Evolutionary conservation across 2,113 vertebrate species (phyloP).

Genomic region (Spilogale gracilis): DNA sequence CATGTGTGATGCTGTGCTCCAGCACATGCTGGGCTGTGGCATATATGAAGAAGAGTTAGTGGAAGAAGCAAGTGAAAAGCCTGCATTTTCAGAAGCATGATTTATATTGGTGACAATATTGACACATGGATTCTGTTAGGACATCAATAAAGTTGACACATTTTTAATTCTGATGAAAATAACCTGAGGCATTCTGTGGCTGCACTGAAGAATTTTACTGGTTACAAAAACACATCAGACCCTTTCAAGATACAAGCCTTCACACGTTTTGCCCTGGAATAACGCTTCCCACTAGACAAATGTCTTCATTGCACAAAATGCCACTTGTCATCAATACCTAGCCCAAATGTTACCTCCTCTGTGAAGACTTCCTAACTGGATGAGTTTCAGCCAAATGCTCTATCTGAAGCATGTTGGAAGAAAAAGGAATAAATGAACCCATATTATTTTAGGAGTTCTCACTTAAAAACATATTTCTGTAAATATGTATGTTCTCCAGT

Average conservation of each 20-base stretch:
- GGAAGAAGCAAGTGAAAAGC: neutral
- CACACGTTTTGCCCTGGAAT: neutral
- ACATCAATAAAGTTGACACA: constrained; percentile 38
- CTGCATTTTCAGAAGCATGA: neutral
- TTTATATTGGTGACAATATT: constrained; percentile 41
- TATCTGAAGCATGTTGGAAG: neutral
- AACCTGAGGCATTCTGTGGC: neutral
- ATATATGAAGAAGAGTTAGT: neutral
- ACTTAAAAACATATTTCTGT: neutral
- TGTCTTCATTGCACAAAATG: neutral
- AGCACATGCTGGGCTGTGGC: neutral
- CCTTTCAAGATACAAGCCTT: neutral
- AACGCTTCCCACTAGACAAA: neutral
- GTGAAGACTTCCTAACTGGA: neutral
- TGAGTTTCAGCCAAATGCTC: neutral
- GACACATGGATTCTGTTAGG: constrained; percentile 55
- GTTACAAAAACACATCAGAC: neutral
- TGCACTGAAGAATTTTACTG: neutral
- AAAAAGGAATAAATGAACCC: neutral
- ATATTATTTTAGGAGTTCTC: neutral
- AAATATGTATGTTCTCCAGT: neutral
- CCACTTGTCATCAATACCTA: neutral
- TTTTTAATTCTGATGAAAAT: constrained; percentile 73
- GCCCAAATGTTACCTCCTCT: neutral
- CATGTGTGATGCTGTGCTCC: too few relatives aligned